Percentiles rank a stretch among this genome's conserved stretches.
Evolutionary conservation across 2,888 invertebrate genomes (phyloP).

Genomic region (Nephrotoma flavescens): DNA sequence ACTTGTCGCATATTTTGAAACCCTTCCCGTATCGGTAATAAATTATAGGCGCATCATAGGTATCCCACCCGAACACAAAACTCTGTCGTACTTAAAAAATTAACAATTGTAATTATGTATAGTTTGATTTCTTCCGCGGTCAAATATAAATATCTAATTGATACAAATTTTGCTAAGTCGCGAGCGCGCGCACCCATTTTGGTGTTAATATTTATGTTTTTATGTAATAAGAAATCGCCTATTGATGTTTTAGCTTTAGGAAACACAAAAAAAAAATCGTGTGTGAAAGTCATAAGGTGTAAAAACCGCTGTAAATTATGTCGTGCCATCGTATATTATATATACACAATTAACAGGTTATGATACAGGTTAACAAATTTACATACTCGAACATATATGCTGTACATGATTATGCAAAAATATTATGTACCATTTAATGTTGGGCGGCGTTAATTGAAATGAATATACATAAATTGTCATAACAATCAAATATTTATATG

Average conservation of each 20-base stretch:
- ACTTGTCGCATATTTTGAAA: not conserved
- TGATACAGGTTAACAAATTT: not conserved
- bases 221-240: not conserved
- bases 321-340: not conserved
- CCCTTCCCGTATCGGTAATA: not conserved
- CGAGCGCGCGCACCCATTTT: not conserved
- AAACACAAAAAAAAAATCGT: not conserved
- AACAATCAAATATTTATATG: not conserved
- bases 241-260: not conserved
- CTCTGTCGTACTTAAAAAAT: too few species aligned
- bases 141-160: not conserved
- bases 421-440: not conserved
- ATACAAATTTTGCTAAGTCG: not conserved
- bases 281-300: not conserved
- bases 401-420: not conserved
- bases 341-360: not conserved
- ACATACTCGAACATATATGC: not conserved
- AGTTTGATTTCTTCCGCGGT: not conserved
- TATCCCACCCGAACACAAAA: not conserved
- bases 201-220: not conserved
- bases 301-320: not conserved
- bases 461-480: not conserved
- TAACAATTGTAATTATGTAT: too few species aligned
- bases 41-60: not conserved
- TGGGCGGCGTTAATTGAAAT: not conserved